Evolutionary conservation across 2,888 invertebrate species (phyloP), one percentile per base, ranked within the genome.

Genomic region (Melanotus villosus): DNA sequence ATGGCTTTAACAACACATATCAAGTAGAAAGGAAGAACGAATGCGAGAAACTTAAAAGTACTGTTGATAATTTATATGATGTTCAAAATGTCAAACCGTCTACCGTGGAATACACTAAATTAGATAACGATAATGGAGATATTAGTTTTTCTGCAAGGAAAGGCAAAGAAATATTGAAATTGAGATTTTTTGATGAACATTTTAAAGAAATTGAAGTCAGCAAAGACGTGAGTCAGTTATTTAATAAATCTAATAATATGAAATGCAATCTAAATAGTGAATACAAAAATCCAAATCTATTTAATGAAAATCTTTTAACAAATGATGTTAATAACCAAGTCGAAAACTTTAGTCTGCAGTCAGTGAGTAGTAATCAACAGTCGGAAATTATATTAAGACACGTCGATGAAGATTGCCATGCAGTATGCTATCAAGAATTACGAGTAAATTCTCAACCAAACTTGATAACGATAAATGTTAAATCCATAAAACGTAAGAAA

Each of bases 161-260:
- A n/a, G n/a, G n/a, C n/a, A n/a, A n/a, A n/a, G n/a, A n/a, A n/a
- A n/a, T n/a, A n/a, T n/a, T n/a, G n/a, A n/a, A 50, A 23, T 2
- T 54, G 5, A 56, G 19, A 60, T 65, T 45, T 47, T 69, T 45
- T 65, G 69, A 69, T 60, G 65, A 65, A 47, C 54, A 69, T 60
- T 69, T 69, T 19, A 34, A 26, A 59, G 69, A 69, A 54, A 65
- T 68, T 34, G 18, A 38, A n/a, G 1, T 1, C 19, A 18, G 10
- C n/a, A 1, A 9, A 9, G 4, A 23, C n/a, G 21, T 6, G 23
- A 50, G 4, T 18, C 41, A 2, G 9, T 14, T 16, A 21, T 16
- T 3, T 0, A n/a, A n/a, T 18, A 34, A 19, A 1, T 26, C 6
- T n/a, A n/a, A n/a, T n/a, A n/a, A n/a, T n/a, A n/a, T n/a, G n/a